Conservation (phyloP, 1,140 invertebrate genomes). For the Listronotus oregonensis region DNA sequence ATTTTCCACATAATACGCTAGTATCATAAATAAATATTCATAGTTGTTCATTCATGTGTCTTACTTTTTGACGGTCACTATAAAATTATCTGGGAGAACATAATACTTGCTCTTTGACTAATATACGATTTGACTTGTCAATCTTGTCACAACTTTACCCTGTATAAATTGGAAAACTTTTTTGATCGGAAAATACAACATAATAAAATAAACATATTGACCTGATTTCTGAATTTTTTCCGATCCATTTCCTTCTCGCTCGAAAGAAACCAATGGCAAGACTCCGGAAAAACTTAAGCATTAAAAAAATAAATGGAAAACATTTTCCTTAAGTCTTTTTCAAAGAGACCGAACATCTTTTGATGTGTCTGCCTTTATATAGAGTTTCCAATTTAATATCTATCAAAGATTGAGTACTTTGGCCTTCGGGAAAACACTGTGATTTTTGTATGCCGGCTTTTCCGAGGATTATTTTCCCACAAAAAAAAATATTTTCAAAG, state of each 20-base stretch:
- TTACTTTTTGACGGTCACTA: too few species aligned
- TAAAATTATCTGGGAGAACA: too few species aligned
- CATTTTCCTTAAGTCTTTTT: constrained; percentile 22
- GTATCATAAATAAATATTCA: too few species aligned
- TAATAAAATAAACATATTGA: constrained; percentile 9
- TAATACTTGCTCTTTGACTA: too few species aligned
- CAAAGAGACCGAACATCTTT: constrained; percentile 27
- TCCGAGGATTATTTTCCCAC: constrained; percentile 4
- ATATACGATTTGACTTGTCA: too few species aligned
- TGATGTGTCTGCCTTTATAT: constrained; percentile 28
- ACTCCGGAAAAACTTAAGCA: constrained; percentile 4
- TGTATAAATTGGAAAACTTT: neutral
- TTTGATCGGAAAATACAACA: neutral
- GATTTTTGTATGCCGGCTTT: constrained; percentile 5
- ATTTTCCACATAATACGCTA: too few species aligned
- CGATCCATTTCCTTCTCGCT: constrained; percentile 4
- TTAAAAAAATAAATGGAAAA: constrained; percentile 27
- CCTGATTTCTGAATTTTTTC: constrained; percentile 6
- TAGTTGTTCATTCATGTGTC: too few species aligned
- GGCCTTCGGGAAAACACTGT: constrained; percentile 4
- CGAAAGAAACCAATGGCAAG: constrained; percentile 1
- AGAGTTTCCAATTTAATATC: constrained; percentile 39
- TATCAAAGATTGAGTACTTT: constrained; percentile 36
- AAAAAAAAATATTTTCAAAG: too few species aligned
- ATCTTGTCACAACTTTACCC: too few species aligned